A percentile compares a stretch with the other conserved stretches of the same genome.
Conservation (phyloP, 2,797 vertebrate genomes). For the Dromococcyx pavoninus region DNA sequence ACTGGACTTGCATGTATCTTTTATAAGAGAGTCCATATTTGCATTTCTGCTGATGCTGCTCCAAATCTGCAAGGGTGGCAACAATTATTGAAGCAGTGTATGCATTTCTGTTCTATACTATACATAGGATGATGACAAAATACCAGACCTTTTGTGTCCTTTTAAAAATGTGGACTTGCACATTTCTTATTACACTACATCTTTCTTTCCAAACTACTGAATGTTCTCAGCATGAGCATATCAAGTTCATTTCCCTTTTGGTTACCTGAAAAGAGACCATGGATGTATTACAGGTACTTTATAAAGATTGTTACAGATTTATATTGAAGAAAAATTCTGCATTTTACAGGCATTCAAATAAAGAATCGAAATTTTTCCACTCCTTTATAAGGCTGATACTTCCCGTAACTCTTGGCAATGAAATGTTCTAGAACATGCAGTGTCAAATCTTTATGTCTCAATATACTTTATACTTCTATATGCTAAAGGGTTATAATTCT, state of each 20-base stretch:
- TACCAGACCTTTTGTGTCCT: background rate
- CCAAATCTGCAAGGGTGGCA: background rate
- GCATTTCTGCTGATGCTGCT: background rate
- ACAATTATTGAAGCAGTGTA: background rate
- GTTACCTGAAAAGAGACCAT: background rate
- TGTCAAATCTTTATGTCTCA: background rate
- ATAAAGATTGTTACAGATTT: background rate
- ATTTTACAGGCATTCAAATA: background rate
- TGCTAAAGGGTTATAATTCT: background rate
- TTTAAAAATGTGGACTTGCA: background rate
- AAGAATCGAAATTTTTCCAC: background rate
- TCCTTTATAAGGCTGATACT: background rate
- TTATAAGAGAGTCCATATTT: background rate
- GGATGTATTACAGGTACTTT: background rate
- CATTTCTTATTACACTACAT: fast-evolving
- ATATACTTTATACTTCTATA: background rate
- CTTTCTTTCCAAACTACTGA: background rate
- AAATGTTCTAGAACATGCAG: background rate
- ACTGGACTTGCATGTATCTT: background rate
- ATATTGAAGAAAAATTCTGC: background rate
- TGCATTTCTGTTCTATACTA: background rate
- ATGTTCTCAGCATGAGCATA: background rate
- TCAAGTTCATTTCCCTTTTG: background rate
- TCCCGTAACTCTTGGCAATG: fast-evolving
- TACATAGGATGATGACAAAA: background rate